A percentile compares a stretch with the other conserved stretches of the same genome.
These are phyloP conservation scores for Atlantisia rogersi DNA, from an alignment of 2,113 vertebrate species.

Conservation along the genomic window DNA sequence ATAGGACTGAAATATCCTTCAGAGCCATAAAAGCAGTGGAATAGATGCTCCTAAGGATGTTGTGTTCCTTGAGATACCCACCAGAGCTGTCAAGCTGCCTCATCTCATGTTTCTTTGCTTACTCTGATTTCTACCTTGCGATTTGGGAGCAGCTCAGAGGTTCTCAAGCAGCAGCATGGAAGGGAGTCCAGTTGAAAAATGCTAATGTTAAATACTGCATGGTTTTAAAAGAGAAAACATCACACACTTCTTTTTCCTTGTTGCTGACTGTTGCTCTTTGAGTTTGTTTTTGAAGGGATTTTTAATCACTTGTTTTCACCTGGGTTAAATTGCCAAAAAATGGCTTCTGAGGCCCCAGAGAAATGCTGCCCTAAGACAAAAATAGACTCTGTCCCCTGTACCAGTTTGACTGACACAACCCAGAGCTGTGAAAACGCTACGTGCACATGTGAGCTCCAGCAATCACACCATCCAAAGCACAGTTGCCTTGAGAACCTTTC, in stretches of 20 bases:
- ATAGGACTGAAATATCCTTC: slow-evolving; percentile 15
- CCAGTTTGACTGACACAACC: background rate
- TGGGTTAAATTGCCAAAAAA: background rate
- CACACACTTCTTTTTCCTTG: fast-evolving
- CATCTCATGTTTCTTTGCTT: background rate
- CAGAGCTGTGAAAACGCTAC: background rate
- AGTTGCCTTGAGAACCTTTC: background rate
- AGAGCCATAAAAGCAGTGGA: slow-evolving; percentile 14
- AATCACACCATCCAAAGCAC: background rate
- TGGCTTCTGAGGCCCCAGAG: background rate
- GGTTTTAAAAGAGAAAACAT: background rate
- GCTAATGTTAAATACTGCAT: background rate
- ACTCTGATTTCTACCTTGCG: background rate
- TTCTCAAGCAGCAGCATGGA: fast-evolving
- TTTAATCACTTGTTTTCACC: background rate
- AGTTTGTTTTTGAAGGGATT: background rate
- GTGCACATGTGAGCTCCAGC: background rate
- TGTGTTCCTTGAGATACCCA: slow-evolving; percentile 35
- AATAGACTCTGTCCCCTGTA: background rate
- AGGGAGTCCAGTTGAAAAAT: background rate
- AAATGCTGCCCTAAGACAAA: background rate
- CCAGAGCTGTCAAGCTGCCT: background rate
- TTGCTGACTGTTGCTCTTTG: background rate
- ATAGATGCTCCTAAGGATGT: background rate
- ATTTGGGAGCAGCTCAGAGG: background rate